These are phyloP conservation scores for Polypedilum pembai DNA, from an alignment of 1,140 invertebrate species.

Conservation along the genomic window DNA sequence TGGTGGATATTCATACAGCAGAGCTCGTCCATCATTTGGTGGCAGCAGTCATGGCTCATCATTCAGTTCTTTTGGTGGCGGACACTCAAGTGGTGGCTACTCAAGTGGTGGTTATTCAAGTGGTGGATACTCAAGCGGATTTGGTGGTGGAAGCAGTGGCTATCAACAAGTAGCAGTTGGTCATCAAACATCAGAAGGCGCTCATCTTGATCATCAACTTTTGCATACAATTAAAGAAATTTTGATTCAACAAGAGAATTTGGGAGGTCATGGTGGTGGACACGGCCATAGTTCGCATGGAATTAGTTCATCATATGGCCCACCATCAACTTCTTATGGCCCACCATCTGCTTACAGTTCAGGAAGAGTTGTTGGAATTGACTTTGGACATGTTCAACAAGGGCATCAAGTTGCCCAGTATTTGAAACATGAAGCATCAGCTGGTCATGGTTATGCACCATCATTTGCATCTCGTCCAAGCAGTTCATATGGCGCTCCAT, in stretches of 20 bases:
- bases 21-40: neutral
- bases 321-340: neutral
- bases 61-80: neutral
- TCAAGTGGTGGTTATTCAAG: neutral
- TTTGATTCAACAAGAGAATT: conserved; percentile 6
- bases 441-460: neutral
- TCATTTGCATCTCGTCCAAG: neutral
- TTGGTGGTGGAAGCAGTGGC: neutral
- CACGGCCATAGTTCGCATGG: neutral
- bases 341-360: neutral
- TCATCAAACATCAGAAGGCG: neutral
- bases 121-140: neutral
- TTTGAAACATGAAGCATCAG: conserved; percentile 21
- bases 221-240: conserved; percentile 17
- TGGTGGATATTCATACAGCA: neutral
- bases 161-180: neutral
- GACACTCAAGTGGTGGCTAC: neutral
- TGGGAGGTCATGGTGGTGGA: neutral
- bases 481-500: neutral
- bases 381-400: neutral
- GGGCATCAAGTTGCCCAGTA: neutral
- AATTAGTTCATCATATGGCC: conserved; percentile 18
- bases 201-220: neutral
- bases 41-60: no score
- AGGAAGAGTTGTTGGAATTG: neutral